A percentile compares a stretch with the other conserved stretches of the same genome.
Conservation (phyloP, 2,113 vertebrate genomes). For the Aix galericulata region DNA sequence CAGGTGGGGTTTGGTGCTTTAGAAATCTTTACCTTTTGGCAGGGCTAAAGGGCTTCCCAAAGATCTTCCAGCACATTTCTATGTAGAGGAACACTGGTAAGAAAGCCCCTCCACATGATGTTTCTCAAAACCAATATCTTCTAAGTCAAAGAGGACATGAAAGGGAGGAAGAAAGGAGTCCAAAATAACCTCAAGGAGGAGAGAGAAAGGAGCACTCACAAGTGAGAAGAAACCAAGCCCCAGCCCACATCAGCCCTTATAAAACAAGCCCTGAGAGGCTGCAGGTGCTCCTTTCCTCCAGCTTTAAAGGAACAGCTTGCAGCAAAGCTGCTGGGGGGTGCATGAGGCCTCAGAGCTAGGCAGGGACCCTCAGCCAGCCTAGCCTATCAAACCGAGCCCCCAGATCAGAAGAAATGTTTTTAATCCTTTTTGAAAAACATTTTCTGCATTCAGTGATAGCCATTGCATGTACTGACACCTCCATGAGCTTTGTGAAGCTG, state of each 20-base stretch:
- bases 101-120: neutral
- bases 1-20: neutral
- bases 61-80: neutral
- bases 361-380: neutral
- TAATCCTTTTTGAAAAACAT: neutral
- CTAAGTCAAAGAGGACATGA: neutral
- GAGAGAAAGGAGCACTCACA: neutral
- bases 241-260: neutral
- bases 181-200: neutral
- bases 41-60: neutral
- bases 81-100: accelerated
- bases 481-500: neutral
- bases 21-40: neutral
- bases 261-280: neutral
- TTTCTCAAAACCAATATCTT: neutral
- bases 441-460: neutral
- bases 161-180: neutral
- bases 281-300: neutral
- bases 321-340: neutral
- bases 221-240: neutral
- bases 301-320: neutral
- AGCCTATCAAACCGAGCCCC: neutral
- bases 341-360: neutral
- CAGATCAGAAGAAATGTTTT: neutral
- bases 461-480: neutral